Base-by-base conservation (phyloP, 2,797 vertebrate genomes). In the Masticophis lateralis region DNA sequence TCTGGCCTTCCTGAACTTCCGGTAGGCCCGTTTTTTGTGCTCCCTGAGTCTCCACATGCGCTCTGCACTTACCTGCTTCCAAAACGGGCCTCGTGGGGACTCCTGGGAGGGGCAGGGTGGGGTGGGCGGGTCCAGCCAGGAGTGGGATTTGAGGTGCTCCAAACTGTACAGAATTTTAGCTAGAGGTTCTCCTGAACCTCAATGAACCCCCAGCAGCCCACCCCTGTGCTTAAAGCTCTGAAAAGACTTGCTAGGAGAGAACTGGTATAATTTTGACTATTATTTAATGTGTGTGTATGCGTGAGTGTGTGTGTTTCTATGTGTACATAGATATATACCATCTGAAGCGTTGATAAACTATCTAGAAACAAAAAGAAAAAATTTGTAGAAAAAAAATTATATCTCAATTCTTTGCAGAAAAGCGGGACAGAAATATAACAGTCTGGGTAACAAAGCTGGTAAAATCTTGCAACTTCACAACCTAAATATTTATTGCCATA, bases 41-140 rank as follows among this genome's bases (percentile, higher is more conserved):
- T 53, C 51, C 51, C 51, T 1, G 51, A 53, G 51, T 9, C 51
- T 53, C 51, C 51, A 53, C 9, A 10, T 0, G 9, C 0, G 0
- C 9, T 9, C 51, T 53, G 9, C 51, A 53, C 51, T 53, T 53
- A 10, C 51, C 51, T 53, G 51, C 8, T 10, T 10, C 51, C 51
- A 53, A 53, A 53, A 53, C 9, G 51, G 51, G 51, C 51, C 8
- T 53, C 51, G 9, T 53, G 51, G 51, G 8, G 51, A 53, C 51
- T 53, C 51, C 51, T 53, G 9, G 51, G 51, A 53, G 51, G 51
- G 51, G 51, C 51, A 2, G 51, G 51, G 51, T 53, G 51, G 51
- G 51, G 51, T 53, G 51, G 9, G 51, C 1, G 9, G 51, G 51
- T 9, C 51, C 51, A 53, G 51, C 51, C 51, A 53, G 51, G 51